Percentiles rank a stretch among this genome's conserved stretches.
These are phyloP conservation scores for Luffia ferchaultella DNA, from an alignment of 2,888 invertebrate genomes.

Conservation along the genomic window DNA sequence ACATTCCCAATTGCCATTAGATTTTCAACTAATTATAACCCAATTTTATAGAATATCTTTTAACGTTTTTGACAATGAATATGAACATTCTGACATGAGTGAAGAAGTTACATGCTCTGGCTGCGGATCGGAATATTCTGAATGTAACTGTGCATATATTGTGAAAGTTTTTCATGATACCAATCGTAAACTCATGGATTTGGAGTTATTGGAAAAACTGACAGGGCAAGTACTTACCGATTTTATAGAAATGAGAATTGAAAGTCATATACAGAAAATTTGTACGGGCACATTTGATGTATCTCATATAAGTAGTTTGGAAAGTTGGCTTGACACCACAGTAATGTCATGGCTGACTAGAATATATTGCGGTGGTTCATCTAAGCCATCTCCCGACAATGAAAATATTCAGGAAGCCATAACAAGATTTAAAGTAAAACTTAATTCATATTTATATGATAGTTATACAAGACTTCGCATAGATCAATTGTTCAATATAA, in stretches of 20 bases:
- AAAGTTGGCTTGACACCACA: conserved; percentile 87
- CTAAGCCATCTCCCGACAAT: conserved; percentile 63
- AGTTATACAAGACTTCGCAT: conserved; percentile 89
- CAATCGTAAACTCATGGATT: conserved; percentile 78
- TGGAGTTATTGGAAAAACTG: conserved; percentile 82
- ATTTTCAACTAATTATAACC: conserved; percentile 73
- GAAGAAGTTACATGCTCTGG: conserved; percentile 74
- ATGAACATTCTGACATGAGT: conserved; percentile 58
- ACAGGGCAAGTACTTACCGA: conserved; percentile 86
- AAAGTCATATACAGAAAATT: conserved; percentile 81
- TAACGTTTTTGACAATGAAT: conserved; percentile 70
- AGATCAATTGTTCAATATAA: conserved; percentile 93
- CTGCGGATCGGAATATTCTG: conserved; percentile 70
- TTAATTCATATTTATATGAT: conserved; percentile 85
- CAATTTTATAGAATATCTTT: conserved; percentile 83
- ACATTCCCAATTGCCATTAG: conserved; percentile 74
- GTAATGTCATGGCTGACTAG: conserved; percentile 88
- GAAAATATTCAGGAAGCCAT: conserved; percentile 65
- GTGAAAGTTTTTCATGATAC: conserved; percentile 78
- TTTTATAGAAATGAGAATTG: conserved; percentile 84
- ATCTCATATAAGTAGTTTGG: conserved; percentile 78
- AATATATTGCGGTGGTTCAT: conserved; percentile 77
- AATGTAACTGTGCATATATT: conserved; percentile 70
- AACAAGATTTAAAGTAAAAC: conserved; percentile 75
- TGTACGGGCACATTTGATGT: conserved; percentile 90